These are phyloP conservation scores for Cyclargus thomasi DNA, from an alignment of 1,140 invertebrate genomes.

Conservation along the genomic window DNA sequence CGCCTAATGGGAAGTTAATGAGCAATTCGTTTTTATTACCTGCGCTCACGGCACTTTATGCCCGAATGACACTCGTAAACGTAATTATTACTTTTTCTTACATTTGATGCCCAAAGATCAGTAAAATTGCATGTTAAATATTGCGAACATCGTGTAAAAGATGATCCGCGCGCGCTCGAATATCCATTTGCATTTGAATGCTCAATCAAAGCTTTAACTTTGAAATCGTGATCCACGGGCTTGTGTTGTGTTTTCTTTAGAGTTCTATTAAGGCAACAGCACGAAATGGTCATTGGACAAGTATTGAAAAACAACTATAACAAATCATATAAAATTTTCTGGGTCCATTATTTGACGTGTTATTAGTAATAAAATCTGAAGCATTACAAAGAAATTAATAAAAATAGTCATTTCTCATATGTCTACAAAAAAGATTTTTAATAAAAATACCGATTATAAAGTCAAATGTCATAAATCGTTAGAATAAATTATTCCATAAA, in stretches of 20 bases:
- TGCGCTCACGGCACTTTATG: neutral
- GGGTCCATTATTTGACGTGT: too few species aligned
- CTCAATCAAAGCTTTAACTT: conserved; percentile 1
- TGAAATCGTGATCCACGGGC: neutral
- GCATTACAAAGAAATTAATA: too few species aligned
- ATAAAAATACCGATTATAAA: conserved; percentile 11
- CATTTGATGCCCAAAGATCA: neutral
- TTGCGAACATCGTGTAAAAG: neutral
- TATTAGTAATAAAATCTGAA: too few species aligned
- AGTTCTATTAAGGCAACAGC: neutral
- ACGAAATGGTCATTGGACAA: too few species aligned
- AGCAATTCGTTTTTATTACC: neutral
- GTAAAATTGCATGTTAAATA: neutral
- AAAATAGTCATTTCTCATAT: neutral
- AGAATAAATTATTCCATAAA: conserved; percentile 10
- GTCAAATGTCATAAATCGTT: conserved; percentile 21
- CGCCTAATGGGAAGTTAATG: conserved; percentile 10
- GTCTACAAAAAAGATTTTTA: neutral
- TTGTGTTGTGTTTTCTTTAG: neutral
- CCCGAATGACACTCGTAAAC: neutral
- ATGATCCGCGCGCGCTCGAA: neutral
- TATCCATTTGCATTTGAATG: neutral
- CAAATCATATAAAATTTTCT: too few species aligned
- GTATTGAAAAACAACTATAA: too few species aligned
- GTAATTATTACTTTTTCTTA: conserved; percentile 2